These are phyloP conservation scores for Barypeithes pellucidus DNA, from an alignment of 2,888 invertebrate species.

Conservation along the genomic window DNA sequence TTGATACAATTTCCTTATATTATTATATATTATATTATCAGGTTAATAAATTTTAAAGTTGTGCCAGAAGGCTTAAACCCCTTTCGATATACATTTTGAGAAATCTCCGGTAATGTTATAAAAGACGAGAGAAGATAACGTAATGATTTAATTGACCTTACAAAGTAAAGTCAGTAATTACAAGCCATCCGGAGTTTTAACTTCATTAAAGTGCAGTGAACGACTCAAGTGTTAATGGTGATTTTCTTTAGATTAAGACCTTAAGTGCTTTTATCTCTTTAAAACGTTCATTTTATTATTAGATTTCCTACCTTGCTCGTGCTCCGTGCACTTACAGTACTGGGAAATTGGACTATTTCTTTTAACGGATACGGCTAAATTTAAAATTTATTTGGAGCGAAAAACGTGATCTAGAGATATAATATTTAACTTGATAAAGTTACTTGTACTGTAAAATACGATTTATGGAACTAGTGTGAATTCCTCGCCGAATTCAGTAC, in stretches of 20 bases:
- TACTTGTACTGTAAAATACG: too few relatives aligned
- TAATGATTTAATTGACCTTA: too few relatives aligned
- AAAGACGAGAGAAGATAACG: too few relatives aligned
- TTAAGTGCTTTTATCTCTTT: constrained; percentile 13
- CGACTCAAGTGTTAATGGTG: constrained; percentile 16
- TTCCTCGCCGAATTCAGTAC: too few relatives aligned
- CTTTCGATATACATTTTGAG: too few relatives aligned
- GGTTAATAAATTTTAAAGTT: too few relatives aligned
- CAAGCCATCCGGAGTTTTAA: background rate
- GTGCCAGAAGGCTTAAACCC: too few relatives aligned
- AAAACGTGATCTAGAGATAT: background rate
- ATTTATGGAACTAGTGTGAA: too few relatives aligned
- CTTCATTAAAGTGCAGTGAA: constrained; percentile 11
- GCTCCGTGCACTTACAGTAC: constrained; percentile 24
- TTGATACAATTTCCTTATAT: too few relatives aligned
- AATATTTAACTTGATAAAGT: background rate
- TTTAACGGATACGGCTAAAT: background rate
- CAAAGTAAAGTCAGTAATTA: background rate
- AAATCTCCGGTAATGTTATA: too few relatives aligned
- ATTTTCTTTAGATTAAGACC: constrained; percentile 12
- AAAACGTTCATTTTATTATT: constrained; percentile 28
- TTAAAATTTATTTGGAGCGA: background rate
- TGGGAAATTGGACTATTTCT: constrained; percentile 22
- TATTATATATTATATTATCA: too few relatives aligned
- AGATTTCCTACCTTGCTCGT: constrained; percentile 23